A percentile compares a stretch with the other conserved stretches of the same genome.
Conservation (phyloP, 2,113 vertebrate genomes). For the Casuarius casuarius region DNA sequence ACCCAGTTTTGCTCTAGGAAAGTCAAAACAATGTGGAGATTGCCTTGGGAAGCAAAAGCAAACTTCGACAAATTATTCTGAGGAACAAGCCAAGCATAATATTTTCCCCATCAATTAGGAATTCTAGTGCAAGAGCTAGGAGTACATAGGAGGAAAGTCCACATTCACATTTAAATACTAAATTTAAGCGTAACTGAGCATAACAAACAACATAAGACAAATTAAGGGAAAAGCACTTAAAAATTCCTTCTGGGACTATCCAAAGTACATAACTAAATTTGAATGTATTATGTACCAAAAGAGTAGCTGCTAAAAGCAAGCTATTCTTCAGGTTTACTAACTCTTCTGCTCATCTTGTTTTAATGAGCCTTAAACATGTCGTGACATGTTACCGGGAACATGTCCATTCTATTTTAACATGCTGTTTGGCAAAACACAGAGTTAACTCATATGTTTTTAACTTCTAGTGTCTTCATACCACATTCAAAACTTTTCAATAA, state of each 20-base stretch:
- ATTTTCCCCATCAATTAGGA: not conserved
- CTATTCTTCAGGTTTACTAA: not conserved
- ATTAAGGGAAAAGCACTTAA: not conserved
- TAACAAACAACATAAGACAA: not conserved
- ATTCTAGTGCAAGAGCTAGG: not conserved
- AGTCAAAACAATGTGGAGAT: not conserved
- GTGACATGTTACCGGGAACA: not conserved
- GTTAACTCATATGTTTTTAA: not conserved
- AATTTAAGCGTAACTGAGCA: not conserved
- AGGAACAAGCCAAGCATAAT: not conserved
- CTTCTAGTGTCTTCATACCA: not conserved
- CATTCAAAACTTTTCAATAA: not conserved
- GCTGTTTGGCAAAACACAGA: not conserved
- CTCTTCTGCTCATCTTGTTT: not conserved
- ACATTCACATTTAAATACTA: not conserved
- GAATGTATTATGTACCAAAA: constrained; percentile 5
- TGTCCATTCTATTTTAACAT: not conserved
- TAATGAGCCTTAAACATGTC: not conserved
- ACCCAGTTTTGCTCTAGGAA: not conserved
- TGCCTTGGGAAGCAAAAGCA: not conserved
- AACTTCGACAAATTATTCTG: not conserved
- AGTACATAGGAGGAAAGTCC: not conserved
- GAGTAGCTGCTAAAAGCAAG: constrained; percentile 12
- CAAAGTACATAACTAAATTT: not conserved
- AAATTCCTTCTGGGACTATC: constrained; percentile 28